phyloP scores from a whole-genome alignment of 2,888 invertebrate genomes.

The Escarpia spicata region DNA sequence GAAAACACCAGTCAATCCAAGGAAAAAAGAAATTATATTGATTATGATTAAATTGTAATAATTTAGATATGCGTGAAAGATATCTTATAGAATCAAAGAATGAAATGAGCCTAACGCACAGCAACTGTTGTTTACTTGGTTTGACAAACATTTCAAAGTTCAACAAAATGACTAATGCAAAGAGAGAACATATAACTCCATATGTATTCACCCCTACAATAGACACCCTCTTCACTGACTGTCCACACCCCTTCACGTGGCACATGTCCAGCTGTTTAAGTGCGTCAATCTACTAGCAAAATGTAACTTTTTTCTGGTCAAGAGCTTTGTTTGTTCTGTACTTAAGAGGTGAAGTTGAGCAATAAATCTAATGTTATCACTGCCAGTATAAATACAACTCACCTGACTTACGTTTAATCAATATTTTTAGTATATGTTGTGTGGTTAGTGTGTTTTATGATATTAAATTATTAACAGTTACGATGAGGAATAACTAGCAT shows the following conservation, averaged over 20 bases:
- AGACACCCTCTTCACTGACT: not conserved
- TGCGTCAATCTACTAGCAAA: not conserved
- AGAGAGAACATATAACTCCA: not conserved
- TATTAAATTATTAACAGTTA: not conserved
- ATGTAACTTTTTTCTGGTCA: not conserved
- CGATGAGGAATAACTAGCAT: not conserved
- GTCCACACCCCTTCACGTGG: not conserved
- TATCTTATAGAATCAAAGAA: not conserved
- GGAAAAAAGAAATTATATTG: no score
- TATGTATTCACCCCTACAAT: not conserved
- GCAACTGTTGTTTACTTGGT: not conserved
- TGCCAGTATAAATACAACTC: not conserved
- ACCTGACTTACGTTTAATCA: not conserved
- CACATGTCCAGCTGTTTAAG: not conserved
- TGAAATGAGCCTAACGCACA: not conserved
- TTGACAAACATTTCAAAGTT: not conserved
- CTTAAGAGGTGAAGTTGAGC: not conserved
- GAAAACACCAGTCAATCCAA: no score
- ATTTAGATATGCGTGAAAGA: not conserved
- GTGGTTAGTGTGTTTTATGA: not conserved
- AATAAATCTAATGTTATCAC: not conserved
- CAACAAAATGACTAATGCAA: not conserved
- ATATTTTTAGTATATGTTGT: not conserved
- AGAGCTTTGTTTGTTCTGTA: not conserved
- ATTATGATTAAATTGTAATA: not conserved